Base-by-base conservation (phyloP, 2,888 invertebrate genomes). In the Ennomos quercinarius region DNA sequence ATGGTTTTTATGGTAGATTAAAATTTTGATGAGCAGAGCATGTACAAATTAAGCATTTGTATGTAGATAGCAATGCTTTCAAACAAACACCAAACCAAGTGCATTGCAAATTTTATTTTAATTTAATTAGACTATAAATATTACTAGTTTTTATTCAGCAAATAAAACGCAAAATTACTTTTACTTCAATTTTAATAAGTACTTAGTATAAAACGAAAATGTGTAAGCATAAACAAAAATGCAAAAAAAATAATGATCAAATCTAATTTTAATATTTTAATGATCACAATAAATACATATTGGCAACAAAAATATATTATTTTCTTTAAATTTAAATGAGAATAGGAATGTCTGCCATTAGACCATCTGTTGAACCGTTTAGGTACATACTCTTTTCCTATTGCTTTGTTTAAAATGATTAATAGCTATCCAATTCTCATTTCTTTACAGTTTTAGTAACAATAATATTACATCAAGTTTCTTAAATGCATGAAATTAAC, bases 151-250 rank as follows among this genome's bases (percentile, higher is more conserved):
- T 17, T 27, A 27, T 8, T 2, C 17, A 38, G 10, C 3, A 37
- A 63, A 63, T 56, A 45, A 63, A 61, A 56, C 34, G 35, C 53
- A 46, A 6, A 44, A 40, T 35, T 46, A n/a, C 4, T 10, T 9
- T 59, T 57, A 67, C 53, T 76, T 80, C 76, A 78, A 71, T 77
- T 71, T 64, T 59, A 64, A 64, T 64, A 38, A 34, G 44, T 64
- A 52, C 77, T 81, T 85, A 77, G 74, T 84, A 85, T 69, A 78
- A 84, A 83, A 79, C 76, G 74, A 72, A 74, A 61, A 44, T 49
- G 37, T 72, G 64, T 73, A 83, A 86, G 83, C 84, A 72, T 80
- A 72, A 77, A 81, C 71, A 82, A 81, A 74, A 84, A 84, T 73
- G 84, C 84, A 85, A 79, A 82, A 85, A 73, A 68, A 61, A 76